Base-by-base conservation (phyloP, 92 coral and sea anemone species). In the Muricea muricata region DNA sequence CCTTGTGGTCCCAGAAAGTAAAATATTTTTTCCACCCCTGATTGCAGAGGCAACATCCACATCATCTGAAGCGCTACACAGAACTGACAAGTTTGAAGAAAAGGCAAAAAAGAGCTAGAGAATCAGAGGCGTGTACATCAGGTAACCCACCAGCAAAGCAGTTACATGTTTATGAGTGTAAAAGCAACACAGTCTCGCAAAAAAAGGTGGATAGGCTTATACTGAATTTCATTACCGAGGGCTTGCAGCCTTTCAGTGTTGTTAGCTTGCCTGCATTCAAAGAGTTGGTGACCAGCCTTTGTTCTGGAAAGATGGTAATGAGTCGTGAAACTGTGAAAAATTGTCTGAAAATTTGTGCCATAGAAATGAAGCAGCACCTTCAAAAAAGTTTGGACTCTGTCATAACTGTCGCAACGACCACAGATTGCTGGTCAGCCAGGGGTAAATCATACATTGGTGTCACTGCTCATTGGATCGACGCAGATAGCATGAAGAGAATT, bases 201-300 rank as follows among this genome's bases (percentile, higher is more conserved):
- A 68, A 68, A 68, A 68, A 26, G 6, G 41, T 68, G 75, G 75
- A 68, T 30, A 68, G 25, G 75, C 25, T 68, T 14, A 68, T 68
- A 68, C 75, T 68, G 35, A 68, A 68, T 68, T 68, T 68, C 75
- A 68, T 68, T 48, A 68, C 75, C 46, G 46, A 68, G 45, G 75
- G 75, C 75, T 68, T 68, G 25, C 75, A 68, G 75, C 75, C 75
- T 68, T 68, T 68, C 25, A 68, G 75, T 68, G 35, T 68, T 68
- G 75, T 68, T 68, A 30, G 11, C 45, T 68, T 68, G 75, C 46
- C 75, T 68, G 75, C 75, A 68, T 68, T 68, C 25, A 68, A 68
- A 30, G 75, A 68, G 46, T 30, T 68, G 75, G 75, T 68, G 41
- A 34, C 75, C 75, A 68, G 25, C 45, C 46, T 68, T 68, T 68